These are phyloP conservation scores for Chymomyza procnemis DNA, from an alignment of 2,888 invertebrate species.

Conservation along the genomic window DNA sequence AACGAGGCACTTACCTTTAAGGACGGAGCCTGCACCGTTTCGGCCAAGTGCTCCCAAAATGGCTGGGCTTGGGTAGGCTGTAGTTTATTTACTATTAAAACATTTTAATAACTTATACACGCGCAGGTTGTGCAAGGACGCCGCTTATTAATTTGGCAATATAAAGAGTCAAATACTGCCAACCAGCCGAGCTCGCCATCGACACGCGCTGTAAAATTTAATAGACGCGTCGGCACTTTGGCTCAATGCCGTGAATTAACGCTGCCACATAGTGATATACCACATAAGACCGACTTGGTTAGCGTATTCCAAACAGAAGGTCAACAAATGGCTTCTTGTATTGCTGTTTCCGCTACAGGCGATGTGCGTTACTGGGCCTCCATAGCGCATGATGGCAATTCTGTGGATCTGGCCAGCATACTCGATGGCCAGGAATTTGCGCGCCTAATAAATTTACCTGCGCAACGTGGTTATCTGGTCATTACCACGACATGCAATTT, in stretches of 20 bases:
- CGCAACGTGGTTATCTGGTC: constrained; percentile 87
- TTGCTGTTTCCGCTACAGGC: constrained; percentile 96
- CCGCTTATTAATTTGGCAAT: constrained; percentile 91
- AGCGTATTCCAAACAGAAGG: constrained; percentile 83
- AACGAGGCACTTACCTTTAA: constrained; percentile 92
- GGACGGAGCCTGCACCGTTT: constrained; percentile 80
- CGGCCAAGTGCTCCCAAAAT: constrained; percentile 80
- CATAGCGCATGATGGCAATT: constrained; percentile 91
- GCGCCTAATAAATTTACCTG: constrained; percentile 83
- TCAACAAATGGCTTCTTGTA: constrained; percentile 87
- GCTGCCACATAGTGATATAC: constrained; percentile 93
- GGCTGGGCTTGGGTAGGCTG: constrained; percentile 81
- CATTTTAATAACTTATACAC: background rate
- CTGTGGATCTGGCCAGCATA: constrained; percentile 90
- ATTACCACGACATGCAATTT: constrained; percentile 95
- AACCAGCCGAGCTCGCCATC: constrained; percentile 48
- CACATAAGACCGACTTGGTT: constrained; percentile 91
- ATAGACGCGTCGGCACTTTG: constrained; percentile 73
- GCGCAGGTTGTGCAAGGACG: constrained; percentile 89
- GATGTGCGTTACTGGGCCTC: constrained; percentile 94
- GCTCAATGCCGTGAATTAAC: constrained; percentile 90
- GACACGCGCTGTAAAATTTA: constrained; percentile 40
- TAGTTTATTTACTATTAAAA: background rate
- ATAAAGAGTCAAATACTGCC: constrained; percentile 78
- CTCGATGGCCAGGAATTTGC: constrained; percentile 93